A percentile compares a stretch with the other conserved stretches of the same genome.
These are phyloP conservation scores for Glandiceps talaboti DNA, from an alignment of 53 echinoderm and acorn worm genomes.

Conservation along the genomic window DNA sequence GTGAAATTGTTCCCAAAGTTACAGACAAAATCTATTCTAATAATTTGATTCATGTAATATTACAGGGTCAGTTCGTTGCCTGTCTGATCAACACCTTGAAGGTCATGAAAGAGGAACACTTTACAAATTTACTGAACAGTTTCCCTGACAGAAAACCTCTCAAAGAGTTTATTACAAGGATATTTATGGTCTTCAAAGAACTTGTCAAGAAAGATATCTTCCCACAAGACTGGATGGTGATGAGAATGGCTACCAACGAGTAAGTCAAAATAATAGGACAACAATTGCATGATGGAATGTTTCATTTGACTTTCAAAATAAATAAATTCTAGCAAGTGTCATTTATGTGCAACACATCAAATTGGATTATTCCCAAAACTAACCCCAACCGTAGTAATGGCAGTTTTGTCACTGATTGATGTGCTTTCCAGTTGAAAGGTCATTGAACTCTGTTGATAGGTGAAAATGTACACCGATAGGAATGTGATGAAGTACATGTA, in stretches of 20 bases:
- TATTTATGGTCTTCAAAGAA: conserved; percentile 59
- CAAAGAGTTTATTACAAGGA: conserved; percentile 47
- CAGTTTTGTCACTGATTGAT: too few relatives aligned
- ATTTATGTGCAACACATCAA: too few relatives aligned
- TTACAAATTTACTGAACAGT: conserved; percentile 24
- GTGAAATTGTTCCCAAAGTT: too few relatives aligned
- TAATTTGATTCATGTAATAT: too few relatives aligned
- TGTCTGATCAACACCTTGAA: conserved; percentile 61
- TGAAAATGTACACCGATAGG: too few relatives aligned
- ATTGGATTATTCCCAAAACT: too few relatives aligned
- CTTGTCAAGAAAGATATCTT: conserved; percentile 49
- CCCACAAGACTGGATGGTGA: conserved; percentile 58
- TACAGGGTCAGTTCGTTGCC: conserved; percentile 45
- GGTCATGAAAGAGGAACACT: conserved; percentile 85
- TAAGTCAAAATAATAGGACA: conserved; percentile 27
- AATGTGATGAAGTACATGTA: too few relatives aligned
- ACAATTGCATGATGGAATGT: conserved; percentile 25
- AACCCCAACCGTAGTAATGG: too few relatives aligned
- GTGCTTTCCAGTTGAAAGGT: too few relatives aligned
- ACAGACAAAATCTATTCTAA: too few relatives aligned
- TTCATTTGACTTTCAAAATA: conserved; percentile 23
- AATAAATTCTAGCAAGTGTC: too few relatives aligned
- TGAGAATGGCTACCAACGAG: conserved; percentile 89
- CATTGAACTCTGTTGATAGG: too few relatives aligned
- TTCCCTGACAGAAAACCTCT: conserved; percentile 22